Conservation (phyloP, 2,113 vertebrate species). For the Rhynchopsitta pachyrhyncha region DNA sequence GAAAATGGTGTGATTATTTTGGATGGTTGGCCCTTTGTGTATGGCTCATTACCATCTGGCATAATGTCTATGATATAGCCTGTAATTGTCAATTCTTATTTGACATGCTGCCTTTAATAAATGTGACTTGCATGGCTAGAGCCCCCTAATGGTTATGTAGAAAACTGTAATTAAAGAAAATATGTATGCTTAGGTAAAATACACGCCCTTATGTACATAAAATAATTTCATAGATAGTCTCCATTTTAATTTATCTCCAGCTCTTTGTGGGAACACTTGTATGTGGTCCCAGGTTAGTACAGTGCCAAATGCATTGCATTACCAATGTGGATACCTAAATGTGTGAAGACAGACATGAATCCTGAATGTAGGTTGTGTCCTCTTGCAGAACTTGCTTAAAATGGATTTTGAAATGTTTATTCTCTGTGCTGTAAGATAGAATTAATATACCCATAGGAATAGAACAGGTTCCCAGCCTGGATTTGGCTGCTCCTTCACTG, state of each 20-base stretch:
- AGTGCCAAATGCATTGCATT: neutral
- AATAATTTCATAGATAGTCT: slow-evolving; percentile 19
- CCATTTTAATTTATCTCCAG: neutral
- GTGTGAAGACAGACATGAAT: neutral
- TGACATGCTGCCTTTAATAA: slow-evolving; percentile 97
- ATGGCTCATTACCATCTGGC: slow-evolving; percentile 92
- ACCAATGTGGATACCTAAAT: neutral
- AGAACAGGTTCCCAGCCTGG: neutral
- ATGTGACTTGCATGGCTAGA: slow-evolving; percentile 86
- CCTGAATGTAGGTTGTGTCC: neutral
- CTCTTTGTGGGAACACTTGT: neutral
- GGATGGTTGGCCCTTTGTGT: slow-evolving; percentile 84
- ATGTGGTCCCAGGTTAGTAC: neutral
- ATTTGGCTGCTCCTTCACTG: neutral
- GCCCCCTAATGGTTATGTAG: slow-evolving; percentile 79
- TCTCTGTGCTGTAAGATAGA: neutral
- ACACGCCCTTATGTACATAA: slow-evolving; percentile 15
- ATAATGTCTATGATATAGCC: slow-evolving; percentile 94
- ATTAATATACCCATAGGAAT: neutral
- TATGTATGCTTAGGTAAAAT: slow-evolving; percentile 58
- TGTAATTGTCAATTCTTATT: slow-evolving; percentile 92
- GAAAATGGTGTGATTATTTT: slow-evolving; percentile 85
- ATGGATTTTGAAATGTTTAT: neutral
- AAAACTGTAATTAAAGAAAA: slow-evolving; percentile 77
- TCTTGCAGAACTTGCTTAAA: neutral